Conservation (phyloP, 2,113 vertebrate genomes). For the Zootoca vivipara region DNA sequence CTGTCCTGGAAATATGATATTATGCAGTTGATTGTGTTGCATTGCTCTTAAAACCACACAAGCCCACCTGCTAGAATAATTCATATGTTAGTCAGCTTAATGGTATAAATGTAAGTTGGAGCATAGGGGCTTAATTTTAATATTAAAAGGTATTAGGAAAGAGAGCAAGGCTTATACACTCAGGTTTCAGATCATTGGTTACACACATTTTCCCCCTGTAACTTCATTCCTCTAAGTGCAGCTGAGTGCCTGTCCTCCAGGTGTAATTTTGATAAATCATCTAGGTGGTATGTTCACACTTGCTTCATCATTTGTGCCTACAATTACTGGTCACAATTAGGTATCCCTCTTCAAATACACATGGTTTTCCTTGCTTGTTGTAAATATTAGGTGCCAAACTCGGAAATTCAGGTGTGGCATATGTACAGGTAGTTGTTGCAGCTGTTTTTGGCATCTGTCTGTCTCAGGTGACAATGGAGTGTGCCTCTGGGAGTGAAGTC, state of each 20-base stretch:
- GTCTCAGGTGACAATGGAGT: background rate
- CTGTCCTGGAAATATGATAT: constrained; percentile 77
- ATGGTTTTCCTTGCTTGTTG: background rate
- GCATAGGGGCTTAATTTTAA: constrained; percentile 55
- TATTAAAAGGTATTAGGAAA: constrained; percentile 53
- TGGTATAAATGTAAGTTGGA: constrained; percentile 61
- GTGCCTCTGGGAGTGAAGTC: too few species aligned
- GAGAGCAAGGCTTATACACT: constrained; percentile 30
- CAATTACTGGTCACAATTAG: background rate
- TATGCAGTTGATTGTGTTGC: constrained; percentile 80
- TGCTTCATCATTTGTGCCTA: background rate
- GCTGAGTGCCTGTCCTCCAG: constrained; percentile 13
- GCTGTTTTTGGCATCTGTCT: too few species aligned
- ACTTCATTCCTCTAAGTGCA: background rate
- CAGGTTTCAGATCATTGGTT: constrained; percentile 29
- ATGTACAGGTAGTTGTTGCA: background rate
- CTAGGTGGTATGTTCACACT: background rate
- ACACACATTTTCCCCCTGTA: background rate
- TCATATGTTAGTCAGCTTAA: constrained; percentile 68
- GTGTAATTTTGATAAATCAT: constrained; percentile 7
- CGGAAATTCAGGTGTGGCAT: background rate
- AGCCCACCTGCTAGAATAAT: constrained; percentile 81
- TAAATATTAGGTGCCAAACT: background rate
- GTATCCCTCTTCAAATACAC: background rate
- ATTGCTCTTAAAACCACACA: constrained; percentile 75